phyloP scores from a whole-genome alignment of 2,888 invertebrate genomes.

The Thalpophila matura region DNA sequence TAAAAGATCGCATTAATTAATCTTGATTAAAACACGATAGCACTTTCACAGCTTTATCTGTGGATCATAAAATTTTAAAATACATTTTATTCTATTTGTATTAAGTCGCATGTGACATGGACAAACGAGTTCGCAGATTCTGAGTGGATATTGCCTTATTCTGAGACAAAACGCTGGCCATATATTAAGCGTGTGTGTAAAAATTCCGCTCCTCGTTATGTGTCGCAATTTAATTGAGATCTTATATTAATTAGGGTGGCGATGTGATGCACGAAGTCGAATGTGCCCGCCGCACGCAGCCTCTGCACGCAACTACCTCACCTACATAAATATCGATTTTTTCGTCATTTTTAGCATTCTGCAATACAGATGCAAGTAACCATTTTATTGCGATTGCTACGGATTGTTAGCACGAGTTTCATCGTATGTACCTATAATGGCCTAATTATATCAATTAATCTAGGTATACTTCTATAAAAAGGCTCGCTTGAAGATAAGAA shows the following conservation, averaged over 20 bases:
- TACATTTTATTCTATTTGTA: slow-evolving; percentile 74
- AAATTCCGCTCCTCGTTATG: slow-evolving; percentile 87
- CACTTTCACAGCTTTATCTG: slow-evolving; percentile 70
- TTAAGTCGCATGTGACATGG: slow-evolving; percentile 73
- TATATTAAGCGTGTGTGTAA: slow-evolving; percentile 82
- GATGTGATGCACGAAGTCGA: slow-evolving; percentile 84
- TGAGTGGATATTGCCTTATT: slow-evolving; percentile 81
- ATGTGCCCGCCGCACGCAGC: slow-evolving; percentile 89
- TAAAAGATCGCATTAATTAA: slow-evolving; percentile 62
- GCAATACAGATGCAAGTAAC: slow-evolving; percentile 48
- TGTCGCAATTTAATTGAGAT: slow-evolving; percentile 91
- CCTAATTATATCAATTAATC: slow-evolving; percentile 62
- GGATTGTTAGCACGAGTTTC: slow-evolving; percentile 61
- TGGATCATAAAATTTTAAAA: slow-evolving; percentile 75
- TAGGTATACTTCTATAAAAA: slow-evolving; percentile 43
- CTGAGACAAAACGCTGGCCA: slow-evolving; percentile 79
- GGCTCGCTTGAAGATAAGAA: slow-evolving; percentile 38
- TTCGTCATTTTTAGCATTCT: slow-evolving; percentile 66
- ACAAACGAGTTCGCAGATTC: slow-evolving; percentile 83
- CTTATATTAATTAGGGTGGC: slow-evolving; percentile 90
- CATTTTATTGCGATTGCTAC: slow-evolving; percentile 54
- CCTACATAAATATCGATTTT: slow-evolving; percentile 68
- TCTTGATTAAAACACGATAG: slow-evolving; percentile 69
- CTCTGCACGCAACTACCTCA: slow-evolving; percentile 82
- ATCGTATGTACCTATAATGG: slow-evolving; percentile 56